phyloP scores from a whole-genome alignment of 2,888 invertebrate genomes.

The Tryphoninae sp. region DNA sequence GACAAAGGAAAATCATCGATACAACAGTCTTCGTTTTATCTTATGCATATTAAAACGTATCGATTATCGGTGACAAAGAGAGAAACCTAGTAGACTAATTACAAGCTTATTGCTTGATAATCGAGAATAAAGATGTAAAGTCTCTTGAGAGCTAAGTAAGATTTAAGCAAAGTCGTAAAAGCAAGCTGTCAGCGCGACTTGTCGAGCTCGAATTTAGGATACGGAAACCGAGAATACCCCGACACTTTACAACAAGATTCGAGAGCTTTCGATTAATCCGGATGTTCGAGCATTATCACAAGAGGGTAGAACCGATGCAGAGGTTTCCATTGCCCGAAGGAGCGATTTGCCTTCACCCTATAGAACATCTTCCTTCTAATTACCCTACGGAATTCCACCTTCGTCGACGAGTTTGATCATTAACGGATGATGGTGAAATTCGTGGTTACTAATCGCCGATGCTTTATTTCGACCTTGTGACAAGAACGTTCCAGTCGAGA shows the following conservation, averaged over 20 bases:
- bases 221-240: constrained; percentile 12
- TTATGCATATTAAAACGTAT: too few species aligned
- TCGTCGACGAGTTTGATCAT: neutral
- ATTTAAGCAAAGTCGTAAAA: constrained; percentile 27
- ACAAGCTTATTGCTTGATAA: constrained; percentile 11
- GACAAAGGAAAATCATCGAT: too few species aligned
- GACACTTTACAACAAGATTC: constrained; percentile 14
- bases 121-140: constrained; percentile 12
- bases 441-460: neutral
- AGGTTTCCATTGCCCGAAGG: constrained; percentile 18
- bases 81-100: neutral
- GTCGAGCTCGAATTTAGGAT: neutral
- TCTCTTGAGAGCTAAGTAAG: neutral
- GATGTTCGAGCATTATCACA: constrained; percentile 29
- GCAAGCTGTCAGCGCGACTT: constrained; percentile 11
- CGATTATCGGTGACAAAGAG: too few species aligned
- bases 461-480: neutral
- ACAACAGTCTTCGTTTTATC: too few species aligned
- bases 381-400: constrained; percentile 11
- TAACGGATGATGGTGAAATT: neutral
- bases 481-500: too few species aligned
- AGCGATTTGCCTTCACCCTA: neutral
- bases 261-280: constrained; percentile 44
- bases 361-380: constrained; percentile 35
- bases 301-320: constrained; percentile 29